Conservation (phyloP, 2,797 vertebrate species). For the Oreortyx pictus region DNA sequence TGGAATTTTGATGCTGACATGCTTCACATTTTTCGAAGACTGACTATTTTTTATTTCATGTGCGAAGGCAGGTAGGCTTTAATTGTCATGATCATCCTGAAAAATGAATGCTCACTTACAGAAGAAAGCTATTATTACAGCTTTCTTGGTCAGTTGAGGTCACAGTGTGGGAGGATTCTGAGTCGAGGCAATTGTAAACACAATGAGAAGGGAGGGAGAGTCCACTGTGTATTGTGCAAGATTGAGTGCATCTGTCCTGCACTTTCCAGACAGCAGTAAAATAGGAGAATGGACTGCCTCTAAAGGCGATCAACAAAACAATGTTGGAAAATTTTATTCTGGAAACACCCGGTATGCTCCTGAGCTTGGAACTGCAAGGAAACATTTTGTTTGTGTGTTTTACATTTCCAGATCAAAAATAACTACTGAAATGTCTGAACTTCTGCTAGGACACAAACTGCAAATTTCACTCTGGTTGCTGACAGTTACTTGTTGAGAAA, state of each 20-base stretch:
- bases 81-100: fast-evolving
- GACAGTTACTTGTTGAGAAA: neutral
- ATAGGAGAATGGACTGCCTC: neutral
- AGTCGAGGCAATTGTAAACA: neutral
- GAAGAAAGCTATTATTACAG: neutral
- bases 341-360: neutral
- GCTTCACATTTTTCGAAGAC: neutral
- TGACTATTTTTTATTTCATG: neutral
- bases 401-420: neutral
- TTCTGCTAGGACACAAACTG: neutral
- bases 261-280: neutral
- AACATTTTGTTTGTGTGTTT: neutral
- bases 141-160: neutral
- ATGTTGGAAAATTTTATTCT: fast-evolving
- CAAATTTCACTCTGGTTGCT: neutral
- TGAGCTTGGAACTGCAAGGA: neutral
- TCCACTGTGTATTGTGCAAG: neutral
- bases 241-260: neutral
- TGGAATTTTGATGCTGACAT: neutral
- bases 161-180: fast-evolving
- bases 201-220: neutral
- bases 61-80: neutral
- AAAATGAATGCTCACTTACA: neutral
- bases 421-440: neutral
- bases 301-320: neutral